Evolutionary conservation across 2,888 invertebrate genomes (phyloP).

Genomic region (Adelphocoris suturalis): DNA sequence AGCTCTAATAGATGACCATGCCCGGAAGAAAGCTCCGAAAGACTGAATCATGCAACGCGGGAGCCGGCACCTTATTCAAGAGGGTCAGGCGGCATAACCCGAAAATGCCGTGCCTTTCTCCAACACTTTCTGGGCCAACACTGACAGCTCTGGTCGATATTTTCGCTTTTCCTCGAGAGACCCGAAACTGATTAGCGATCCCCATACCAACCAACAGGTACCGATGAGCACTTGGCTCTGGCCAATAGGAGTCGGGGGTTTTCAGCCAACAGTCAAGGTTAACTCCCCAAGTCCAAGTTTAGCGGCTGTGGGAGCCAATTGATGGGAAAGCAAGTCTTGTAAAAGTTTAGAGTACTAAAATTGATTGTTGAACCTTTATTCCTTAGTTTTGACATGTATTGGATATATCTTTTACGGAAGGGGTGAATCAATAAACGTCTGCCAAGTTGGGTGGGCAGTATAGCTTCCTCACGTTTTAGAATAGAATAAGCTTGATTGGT

Average conservation of each 20-base stretch:
- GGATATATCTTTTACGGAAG: too few species aligned
- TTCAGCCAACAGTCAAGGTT: conserved; percentile 2
- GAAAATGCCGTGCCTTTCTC: conserved; percentile 59
- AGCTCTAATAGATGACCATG: conserved; percentile 62
- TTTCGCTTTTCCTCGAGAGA: conserved; percentile 50
- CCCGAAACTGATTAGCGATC: conserved; percentile 56
- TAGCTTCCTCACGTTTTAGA: too few species aligned
- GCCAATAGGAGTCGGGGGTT: conserved; percentile 1
- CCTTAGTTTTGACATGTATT: too few species aligned
- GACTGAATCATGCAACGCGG: conserved; percentile 65
- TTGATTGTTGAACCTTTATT: too few species aligned
- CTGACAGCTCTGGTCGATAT: conserved; percentile 67
- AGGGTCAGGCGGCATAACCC: conserved; percentile 49
- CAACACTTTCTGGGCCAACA: conserved; percentile 67
- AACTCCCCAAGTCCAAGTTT: conserved; percentile 18
- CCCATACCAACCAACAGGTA: conserved; percentile 61
- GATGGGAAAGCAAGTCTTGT: too few species aligned
- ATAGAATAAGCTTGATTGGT: too few species aligned
- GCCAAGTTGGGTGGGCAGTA: too few species aligned
- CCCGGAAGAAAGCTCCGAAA: conserved; percentile 58
- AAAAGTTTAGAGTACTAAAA: too few species aligned
- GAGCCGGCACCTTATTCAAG: conserved; percentile 34
- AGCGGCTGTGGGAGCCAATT: neutral
- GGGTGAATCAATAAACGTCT: too few species aligned
- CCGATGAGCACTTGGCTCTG: conserved; percentile 65